Percentiles rank a stretch among this genome's conserved stretches.
Conservation (phyloP, 2,797 vertebrate genomes). For the Nyctalus aviator region DNA sequence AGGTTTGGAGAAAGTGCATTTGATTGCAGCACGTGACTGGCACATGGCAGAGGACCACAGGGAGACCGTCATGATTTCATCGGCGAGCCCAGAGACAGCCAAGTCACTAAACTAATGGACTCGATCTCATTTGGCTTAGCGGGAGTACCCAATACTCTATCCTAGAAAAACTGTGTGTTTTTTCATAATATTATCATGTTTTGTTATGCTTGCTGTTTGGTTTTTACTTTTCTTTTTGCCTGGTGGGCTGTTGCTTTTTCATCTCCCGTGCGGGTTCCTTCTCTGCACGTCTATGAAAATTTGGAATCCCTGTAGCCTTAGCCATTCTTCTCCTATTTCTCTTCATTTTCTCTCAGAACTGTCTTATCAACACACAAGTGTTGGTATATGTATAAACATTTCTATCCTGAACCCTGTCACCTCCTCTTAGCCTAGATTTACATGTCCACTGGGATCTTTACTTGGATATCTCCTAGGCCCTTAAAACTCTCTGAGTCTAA, state of each 20-base stretch:
- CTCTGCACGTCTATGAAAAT: not conserved
- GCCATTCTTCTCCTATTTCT: not conserved
- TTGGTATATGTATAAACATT: not conserved
- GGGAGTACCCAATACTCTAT: not conserved
- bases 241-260: not conserved
- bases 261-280: not conserved
- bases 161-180: not conserved
- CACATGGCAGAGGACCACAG: not conserved
- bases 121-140: not conserved
- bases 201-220: not conserved
- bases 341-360: not conserved
- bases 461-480: not conserved
- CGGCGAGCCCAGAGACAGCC: not conserved
- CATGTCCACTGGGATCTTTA: not conserved
- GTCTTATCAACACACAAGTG: not conserved
- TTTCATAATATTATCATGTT: not conserved
- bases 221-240: not conserved
- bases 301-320: not conserved
- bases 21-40: not conserved
- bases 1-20: not conserved
- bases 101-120: not conserved
- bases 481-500: not conserved
- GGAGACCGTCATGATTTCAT: not conserved
- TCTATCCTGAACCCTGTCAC: not conserved
- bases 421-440: not conserved